phyloP scores from a whole-genome alignment of 92 coral and sea anemone species.

The Anthopleura xanthogrammica region DNA sequence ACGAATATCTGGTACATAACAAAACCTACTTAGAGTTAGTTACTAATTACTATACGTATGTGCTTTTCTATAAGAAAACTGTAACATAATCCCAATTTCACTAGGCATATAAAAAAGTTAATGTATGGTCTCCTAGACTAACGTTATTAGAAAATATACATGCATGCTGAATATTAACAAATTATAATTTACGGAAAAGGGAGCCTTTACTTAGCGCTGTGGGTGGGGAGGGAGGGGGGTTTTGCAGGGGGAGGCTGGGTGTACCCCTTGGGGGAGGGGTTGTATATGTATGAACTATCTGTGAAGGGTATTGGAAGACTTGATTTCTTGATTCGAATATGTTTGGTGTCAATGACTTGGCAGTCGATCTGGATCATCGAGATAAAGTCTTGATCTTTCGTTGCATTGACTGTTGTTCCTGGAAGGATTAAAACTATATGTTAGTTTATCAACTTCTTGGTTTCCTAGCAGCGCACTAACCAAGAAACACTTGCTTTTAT shows the following conservation, averaged over 20 bases:
- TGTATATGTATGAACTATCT: slow-evolving; percentile 55
- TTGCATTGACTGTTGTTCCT: slow-evolving; percentile 68
- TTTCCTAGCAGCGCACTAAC: no score
- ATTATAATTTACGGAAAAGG: not conserved
- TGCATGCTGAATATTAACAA: not conserved
- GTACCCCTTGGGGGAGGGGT: slow-evolving; percentile 46
- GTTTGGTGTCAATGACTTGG: slow-evolving; percentile 84
- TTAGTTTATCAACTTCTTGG: not conserved
- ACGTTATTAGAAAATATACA: not conserved
- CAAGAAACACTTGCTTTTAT: no score
- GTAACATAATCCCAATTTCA: no score
- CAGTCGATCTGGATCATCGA: slow-evolving; percentile 98
- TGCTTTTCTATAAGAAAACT: no score
- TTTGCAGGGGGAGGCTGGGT: not conserved
- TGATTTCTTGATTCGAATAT: slow-evolving; percentile 80
- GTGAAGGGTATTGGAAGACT: slow-evolving; percentile 78
- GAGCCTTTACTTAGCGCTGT: slow-evolving; percentile 6
- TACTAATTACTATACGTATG: no score
- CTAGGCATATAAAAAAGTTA: no score
- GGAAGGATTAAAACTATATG: not conserved
- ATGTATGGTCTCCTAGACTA: not conserved
- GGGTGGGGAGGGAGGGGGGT: slow-evolving; percentile 24
- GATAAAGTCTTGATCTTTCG: slow-evolving; percentile 62
- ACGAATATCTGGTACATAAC: not conserved
- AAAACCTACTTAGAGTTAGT: no score